phyloP scores from a whole-genome alignment of 2,888 invertebrate genomes.

The Junonia oenone region DNA sequence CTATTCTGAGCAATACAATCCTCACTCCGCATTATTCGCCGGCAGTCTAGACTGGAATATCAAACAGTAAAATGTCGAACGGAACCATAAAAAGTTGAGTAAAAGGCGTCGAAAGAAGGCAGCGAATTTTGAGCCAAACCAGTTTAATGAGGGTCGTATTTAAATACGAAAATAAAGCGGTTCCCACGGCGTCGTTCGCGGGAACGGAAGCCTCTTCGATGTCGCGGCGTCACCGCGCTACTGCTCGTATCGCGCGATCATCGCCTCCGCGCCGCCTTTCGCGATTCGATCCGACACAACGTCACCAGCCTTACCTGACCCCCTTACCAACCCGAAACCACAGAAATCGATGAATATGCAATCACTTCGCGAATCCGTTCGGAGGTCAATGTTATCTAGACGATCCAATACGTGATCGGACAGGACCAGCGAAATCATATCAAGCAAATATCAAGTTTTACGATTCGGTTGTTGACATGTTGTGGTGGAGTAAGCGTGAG shows the following conservation, averaged over 20 bases:
- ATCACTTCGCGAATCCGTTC: slow-evolving; percentile 33
- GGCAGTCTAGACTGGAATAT: slow-evolving; percentile 65
- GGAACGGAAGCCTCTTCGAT: slow-evolving; percentile 72
- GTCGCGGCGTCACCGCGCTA: slow-evolving; percentile 53
- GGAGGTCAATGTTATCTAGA: slow-evolving; percentile 43
- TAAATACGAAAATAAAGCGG: slow-evolving; percentile 77
- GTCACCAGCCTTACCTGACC: slow-evolving; percentile 34
- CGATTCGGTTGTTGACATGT: slow-evolving; percentile 46
- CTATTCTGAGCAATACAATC: slow-evolving; percentile 50
- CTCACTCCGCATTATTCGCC: slow-evolving; percentile 48
- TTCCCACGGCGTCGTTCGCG: slow-evolving; percentile 77
- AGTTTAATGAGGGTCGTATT: slow-evolving; percentile 80
- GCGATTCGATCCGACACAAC: slow-evolving; percentile 34
- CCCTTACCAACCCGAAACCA: slow-evolving; percentile 14
- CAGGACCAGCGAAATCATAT: slow-evolving; percentile 52
- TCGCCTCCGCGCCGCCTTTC: slow-evolving; percentile 42
- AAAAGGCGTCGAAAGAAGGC: slow-evolving; percentile 80
- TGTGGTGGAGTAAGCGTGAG: slow-evolving; percentile 41
- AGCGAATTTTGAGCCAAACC: slow-evolving; percentile 78
- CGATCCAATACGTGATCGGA: slow-evolving; percentile 44
- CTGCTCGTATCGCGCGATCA: slow-evolving; percentile 39
- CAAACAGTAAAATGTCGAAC: slow-evolving; percentile 75
- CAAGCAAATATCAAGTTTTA: slow-evolving; percentile 52
- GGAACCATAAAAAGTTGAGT: slow-evolving; percentile 78
- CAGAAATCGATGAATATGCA: slow-evolving; percentile 11